Base-by-base conservation (phyloP, 1,140 invertebrate genomes). In the Mamestra configurata region DNA sequence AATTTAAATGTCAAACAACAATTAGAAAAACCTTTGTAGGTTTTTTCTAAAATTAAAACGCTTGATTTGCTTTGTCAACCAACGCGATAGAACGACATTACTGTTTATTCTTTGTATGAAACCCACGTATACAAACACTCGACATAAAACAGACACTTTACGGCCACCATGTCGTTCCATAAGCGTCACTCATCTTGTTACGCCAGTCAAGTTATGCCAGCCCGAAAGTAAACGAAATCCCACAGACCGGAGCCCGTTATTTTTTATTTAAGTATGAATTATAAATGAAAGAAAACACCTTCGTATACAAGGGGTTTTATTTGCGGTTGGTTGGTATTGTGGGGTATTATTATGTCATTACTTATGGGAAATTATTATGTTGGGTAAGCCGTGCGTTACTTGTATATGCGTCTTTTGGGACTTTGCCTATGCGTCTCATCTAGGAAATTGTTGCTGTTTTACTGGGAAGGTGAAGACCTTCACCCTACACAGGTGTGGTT, bases 161-260 rank as follows among this genome's bases (percentile, higher is more conserved):
- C 11, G 8, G 55, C 31, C 59, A 40, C 24, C 15, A 10, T 37
- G 7, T 6, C 7, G 5, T 40, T 18, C 24, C 59, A 40, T 64
- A 20, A 64, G 59, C 31, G 35, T 20, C 53, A 55, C 2, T 55
- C 53, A 37, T 64, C 59, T 40, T 61, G 57, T 35, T 61, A 61
- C 27, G 27, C 57, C 22, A 18, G 7, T 64, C 59, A 37, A 64
- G 59, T 64, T 40, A 37, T 20, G n/a, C 13, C n/a, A 15, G 10
- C n/a, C 59, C 59, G 59, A 64, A 64, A 40, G n/a, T 37, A 64
- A 64, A 64, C 59, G 59, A 64, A 64, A 64, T 64, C 35, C 31
- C 35, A 64, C 59, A n/a, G 59, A 64, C 59, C n/a, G 35, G n/a
- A 24, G 13, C 4, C 31, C 59, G 6, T 64, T 40, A 64, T 35